These are phyloP conservation scores for Catharus fuscescens DNA, from an alignment of 2,113 vertebrate genomes.

Conservation along the genomic window DNA sequence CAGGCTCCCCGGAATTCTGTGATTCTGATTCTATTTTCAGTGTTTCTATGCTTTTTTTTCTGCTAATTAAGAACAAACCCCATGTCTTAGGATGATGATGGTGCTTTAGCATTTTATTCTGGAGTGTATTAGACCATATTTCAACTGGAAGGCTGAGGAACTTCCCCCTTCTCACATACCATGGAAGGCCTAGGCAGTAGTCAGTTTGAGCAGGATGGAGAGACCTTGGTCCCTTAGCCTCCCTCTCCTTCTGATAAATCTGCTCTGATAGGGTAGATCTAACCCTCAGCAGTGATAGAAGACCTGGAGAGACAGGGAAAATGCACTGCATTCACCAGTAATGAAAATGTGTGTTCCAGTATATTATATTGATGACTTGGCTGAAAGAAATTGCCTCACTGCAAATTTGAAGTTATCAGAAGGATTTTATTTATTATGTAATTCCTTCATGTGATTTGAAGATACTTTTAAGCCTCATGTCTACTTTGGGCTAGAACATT, in stretches of 20 bases:
- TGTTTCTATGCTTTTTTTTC: neutral
- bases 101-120: neutral
- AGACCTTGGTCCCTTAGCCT: neutral
- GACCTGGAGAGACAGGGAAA: neutral
- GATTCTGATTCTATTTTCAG: neutral
- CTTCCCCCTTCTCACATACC: neutral
- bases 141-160: neutral
- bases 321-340: neutral
- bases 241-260: neutral
- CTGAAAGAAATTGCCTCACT: neutral
- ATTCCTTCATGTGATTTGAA: neutral
- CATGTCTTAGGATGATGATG: neutral
- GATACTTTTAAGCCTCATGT: neutral
- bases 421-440: constrained; percentile 12
- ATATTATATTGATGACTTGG: neutral
- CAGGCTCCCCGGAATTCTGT: neutral
- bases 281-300: neutral
- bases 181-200: neutral
- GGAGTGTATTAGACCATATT: neutral
- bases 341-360: neutral
- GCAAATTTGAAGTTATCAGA: neutral
- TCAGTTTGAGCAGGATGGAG: neutral
- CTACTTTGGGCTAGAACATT: constrained; percentile 1
- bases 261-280: neutral
- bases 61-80: neutral